Evolutionary conservation across 2,888 invertebrate species (phyloP), one percentile per base, ranked within the genome.

Genomic region (Myathropa florea): DNA sequence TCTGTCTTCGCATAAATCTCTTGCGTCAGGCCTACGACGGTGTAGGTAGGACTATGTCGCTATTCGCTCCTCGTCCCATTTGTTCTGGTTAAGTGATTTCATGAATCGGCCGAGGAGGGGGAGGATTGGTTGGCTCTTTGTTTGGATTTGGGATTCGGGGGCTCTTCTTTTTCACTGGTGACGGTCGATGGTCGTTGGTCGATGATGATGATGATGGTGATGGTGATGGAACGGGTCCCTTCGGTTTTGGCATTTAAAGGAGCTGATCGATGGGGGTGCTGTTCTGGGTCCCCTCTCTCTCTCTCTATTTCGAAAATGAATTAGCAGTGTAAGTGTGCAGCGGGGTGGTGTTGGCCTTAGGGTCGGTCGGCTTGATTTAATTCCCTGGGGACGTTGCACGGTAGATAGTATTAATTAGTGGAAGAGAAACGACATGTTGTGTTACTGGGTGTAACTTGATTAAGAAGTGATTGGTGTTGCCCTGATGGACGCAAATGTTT

Each of bases 1-100:
- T 83, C 83, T 83, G 86, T 82, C 86, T 86, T 86, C 86, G 86
- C 86, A 86, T 86, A 86, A 86, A 86, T 86, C 86, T 86, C 79
- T 53, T 36, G 72, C 57, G 67, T 61, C 76, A 67, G 81, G 81
- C 61, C 75, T 75, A 72, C 26, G 46, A 70, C 61, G 68, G 53
- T 60, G 65, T 53, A 68, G 26, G 57, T 12, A n/a, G 55, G 23
- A 46, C 39, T 55, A 57, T 21, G 39, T 46, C 53, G n/a, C 68
- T 67, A 12, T 64, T 71, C 36, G 60, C 39, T 76, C 61, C 67
- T 61, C 76, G 12, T 77, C 24, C 72, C 84, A 85, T 85, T 85
- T 82, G 85, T 85, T 85, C 82, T 85, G 85, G 73, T 82, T 85
- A 85, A 85, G 85, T 85, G 85, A 85, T 85, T 85, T 85, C 82